Base-by-base conservation (phyloP, 2,113 vertebrate genomes). In the Channa argus region DNA sequence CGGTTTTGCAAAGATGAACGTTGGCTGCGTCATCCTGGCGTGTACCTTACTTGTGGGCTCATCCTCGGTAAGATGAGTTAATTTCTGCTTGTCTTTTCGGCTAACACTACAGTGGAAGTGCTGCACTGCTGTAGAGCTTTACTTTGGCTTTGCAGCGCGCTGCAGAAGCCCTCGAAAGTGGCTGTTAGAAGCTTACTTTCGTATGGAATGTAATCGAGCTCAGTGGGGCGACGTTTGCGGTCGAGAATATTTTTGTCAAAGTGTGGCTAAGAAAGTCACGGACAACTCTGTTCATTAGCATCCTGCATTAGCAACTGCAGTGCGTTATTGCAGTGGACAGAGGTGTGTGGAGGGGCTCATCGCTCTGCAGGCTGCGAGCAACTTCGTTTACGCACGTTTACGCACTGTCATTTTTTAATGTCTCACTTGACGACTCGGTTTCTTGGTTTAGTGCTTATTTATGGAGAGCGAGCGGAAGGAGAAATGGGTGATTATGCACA, bases 1-100 rank as follows among this genome's bases (percentile, higher is more conserved):
- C 51, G 63, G n/a, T 50, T 83, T 85, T 75, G 91, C 90, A 82
- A 92, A 92, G 77, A 94, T 94, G 94, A 89, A 83, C 86, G 70
- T 66, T 62, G 88, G 80, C 86, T 89, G 90, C 84, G 67, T 93
- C 84, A 64, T 91, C 71, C 73, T 94, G 91, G 85, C 91, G 86
- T 93, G 88, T 88, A 86, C 91, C 89, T 89, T 93, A 81, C 85
- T 94, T 66, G 83, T 83, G 85, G 89, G 83, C 65, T 82, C 92
- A 85, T 94, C 93, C 74, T 89, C 63, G 94, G 94, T 95, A 93
- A 94, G 94, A 91, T 70, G 72, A 78, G 74, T 91, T 86, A 0
- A 69, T 89, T 77, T 71, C 45, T 85, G 15, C 47, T 10, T 8
- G 70, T 79, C n/a, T 76, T 77, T n/a, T 71, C 24, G 36, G 53